phyloP scores from a whole-genome alignment of 2,113 vertebrate species.

The Crocuta crocuta region DNA sequence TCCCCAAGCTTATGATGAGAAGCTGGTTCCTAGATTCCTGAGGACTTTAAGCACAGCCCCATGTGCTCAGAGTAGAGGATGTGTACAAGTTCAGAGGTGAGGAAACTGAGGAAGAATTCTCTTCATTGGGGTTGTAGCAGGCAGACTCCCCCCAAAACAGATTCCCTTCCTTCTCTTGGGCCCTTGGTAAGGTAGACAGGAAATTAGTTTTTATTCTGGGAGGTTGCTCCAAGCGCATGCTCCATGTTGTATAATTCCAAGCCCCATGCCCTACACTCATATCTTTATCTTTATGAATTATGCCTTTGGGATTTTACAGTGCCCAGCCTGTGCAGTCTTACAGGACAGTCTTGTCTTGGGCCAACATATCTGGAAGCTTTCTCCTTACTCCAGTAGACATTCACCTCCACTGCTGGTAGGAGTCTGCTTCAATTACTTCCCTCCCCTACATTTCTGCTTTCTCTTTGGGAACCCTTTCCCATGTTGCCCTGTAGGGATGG shows the following conservation, averaged over 20 bases:
- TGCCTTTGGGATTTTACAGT: not conserved
- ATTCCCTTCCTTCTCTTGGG: not conserved
- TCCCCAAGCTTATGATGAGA: not conserved
- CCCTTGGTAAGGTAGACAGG: not conserved
- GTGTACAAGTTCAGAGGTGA: not conserved
- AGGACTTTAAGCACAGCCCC: not conserved
- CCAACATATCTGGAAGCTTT: not conserved
- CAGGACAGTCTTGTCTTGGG: not conserved
- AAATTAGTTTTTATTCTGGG: not conserved
- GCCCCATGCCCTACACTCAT: not conserved
- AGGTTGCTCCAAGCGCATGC: not conserved
- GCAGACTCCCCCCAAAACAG: not conserved
- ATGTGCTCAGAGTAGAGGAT: not conserved
- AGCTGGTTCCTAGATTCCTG: not conserved
- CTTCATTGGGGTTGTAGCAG: not conserved
- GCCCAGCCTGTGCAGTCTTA: not conserved
- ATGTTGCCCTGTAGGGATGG: not conserved
- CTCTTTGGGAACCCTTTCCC: not conserved
- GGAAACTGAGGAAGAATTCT: not conserved
- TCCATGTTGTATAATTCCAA: not conserved
- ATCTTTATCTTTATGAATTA: not conserved
- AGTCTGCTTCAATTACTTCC: not conserved
- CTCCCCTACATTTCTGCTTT: not conserved
- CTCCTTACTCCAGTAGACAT: not conserved
- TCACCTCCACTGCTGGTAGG: not conserved